A percentile compares a stretch with the other conserved stretches of the same genome.
phyloP scores from a whole-genome alignment of 1,140 invertebrate species.

The Uloborus diversus region DNA sequence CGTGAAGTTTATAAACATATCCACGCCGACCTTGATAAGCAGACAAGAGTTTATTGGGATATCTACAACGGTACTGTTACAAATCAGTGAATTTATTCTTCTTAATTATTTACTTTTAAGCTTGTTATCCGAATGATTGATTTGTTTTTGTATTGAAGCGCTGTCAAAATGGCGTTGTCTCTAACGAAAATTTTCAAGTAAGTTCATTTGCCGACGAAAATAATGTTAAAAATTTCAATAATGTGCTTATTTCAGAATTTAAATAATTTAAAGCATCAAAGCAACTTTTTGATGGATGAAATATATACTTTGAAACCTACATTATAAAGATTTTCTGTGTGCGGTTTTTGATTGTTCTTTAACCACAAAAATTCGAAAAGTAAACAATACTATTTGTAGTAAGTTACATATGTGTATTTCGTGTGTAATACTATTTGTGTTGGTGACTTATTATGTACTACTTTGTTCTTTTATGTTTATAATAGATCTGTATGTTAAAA shows the following conservation, averaged over 20 bases:
- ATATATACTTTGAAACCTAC: not conserved
- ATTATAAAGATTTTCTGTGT: not conserved
- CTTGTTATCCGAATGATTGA: not conserved
- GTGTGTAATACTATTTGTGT: too few species aligned
- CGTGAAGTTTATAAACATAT: slow-evolving; percentile 26
- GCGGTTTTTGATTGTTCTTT: not conserved
- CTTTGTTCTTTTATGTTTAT: too few species aligned
- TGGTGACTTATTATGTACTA: too few species aligned
- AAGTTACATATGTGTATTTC: too few species aligned
- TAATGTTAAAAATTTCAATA: not conserved
- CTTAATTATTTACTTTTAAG: not conserved
- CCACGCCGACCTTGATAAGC: slow-evolving; percentile 22
- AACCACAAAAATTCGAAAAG: not conserved
- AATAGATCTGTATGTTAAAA: too few species aligned
- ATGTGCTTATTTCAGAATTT: not conserved
- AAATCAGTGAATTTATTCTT: not conserved
- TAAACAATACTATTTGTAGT: too few species aligned
- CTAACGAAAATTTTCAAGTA: slow-evolving; percentile 5
- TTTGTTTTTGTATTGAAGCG: not conserved
- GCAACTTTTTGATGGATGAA: not conserved
- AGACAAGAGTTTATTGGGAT: not conserved
- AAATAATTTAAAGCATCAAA: not conserved
- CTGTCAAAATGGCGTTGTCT: not conserved
- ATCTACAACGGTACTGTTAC: not conserved
- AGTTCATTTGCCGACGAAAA: not conserved